These are phyloP conservation scores for Euwallacea fornicatus DNA, from an alignment of 1,140 invertebrate species.

Conservation along the genomic window DNA sequence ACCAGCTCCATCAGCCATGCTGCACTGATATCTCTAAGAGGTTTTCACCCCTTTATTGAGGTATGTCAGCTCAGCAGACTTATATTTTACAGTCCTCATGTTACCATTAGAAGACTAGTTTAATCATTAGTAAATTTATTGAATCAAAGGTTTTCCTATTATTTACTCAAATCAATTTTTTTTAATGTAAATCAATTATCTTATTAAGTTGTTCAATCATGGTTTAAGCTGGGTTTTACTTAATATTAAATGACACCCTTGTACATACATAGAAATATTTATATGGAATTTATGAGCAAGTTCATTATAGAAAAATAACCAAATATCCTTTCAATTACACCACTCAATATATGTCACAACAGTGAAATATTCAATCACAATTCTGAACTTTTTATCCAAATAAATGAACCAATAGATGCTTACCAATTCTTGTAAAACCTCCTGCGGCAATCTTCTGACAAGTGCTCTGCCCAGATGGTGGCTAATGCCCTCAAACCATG, in stretches of 20 bases:
- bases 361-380: background rate
- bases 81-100: slow-evolving; percentile 61
- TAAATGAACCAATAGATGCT: too few species aligned
- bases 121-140: too few species aligned
- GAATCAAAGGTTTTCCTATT: background rate
- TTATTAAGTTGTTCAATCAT: background rate
- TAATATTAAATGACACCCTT: too few species aligned
- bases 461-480: slow-evolving; percentile 98
- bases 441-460: slow-evolving; percentile 96
- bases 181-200: background rate
- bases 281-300: too few species aligned
- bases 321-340: background rate
- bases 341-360: background rate
- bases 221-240: too few species aligned
- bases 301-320: background rate
- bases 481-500: slow-evolving; percentile 92
- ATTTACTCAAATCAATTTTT: background rate
- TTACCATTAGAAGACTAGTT: slow-evolving; percentile 65
- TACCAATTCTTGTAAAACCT: slow-evolving; percentile 99
- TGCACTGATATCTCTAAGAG: slow-evolving; percentile 11
- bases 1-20: slow-evolving; percentile 50
- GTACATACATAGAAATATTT: too few species aligned
- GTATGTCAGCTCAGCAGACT: slow-evolving; percentile 40
- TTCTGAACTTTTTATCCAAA: slow-evolving; percentile 23
- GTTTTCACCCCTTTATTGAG: slow-evolving; percentile 10